Conservation (phyloP, 2,113 vertebrate species). For the Lasiurus cinereus region DNA sequence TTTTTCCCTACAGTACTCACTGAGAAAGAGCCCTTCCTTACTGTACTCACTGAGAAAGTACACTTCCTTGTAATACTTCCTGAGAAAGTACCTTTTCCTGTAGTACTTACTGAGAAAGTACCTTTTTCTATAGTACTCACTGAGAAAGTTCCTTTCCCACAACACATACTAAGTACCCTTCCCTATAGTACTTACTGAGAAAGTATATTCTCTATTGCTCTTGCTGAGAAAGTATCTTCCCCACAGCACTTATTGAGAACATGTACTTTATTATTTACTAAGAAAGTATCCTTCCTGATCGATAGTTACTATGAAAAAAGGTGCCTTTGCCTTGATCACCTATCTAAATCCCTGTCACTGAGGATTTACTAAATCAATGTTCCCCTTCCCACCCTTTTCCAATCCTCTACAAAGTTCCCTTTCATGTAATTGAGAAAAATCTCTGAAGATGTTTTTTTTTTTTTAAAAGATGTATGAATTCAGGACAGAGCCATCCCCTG, state of each 20-base stretch:
- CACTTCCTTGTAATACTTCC: not conserved
- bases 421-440: not conserved
- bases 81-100: not conserved
- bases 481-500: not conserved
- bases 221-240: too few species aligned
- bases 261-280: not conserved
- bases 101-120: not conserved
- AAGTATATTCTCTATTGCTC: too few species aligned
- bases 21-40: not conserved
- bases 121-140: not conserved
- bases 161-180: not conserved
- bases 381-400: not conserved
- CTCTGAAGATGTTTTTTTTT: conserved; percentile 34
- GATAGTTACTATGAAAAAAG: not conserved
- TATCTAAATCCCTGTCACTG: not conserved
- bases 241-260: too few species aligned
- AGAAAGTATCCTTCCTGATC: not conserved
- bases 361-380: not conserved
- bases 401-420: not conserved
- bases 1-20: too few species aligned
- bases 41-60: too few species aligned
- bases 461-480: not conserved
- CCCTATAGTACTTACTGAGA: too few species aligned
- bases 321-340: not conserved
- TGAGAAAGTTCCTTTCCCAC: not conserved